A percentile compares a stretch with the other conserved stretches of the same genome.
Evolutionary conservation across 2,797 vertebrate species (phyloP).

Genomic region (Columba guinea): DNA sequence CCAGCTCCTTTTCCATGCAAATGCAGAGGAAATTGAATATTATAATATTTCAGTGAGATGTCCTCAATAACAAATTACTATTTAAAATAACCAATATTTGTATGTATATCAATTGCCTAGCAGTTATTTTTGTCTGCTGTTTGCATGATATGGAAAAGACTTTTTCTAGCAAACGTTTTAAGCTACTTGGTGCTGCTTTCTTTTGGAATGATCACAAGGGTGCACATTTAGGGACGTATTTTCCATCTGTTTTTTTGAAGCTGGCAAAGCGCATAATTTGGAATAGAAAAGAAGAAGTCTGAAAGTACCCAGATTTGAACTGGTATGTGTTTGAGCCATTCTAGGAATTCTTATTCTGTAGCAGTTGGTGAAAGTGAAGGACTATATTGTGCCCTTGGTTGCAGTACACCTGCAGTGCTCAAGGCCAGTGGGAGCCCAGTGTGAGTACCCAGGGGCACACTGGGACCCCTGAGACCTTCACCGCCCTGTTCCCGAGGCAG

Average conservation of each 20-base stretch:
- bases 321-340: conserved; percentile 29
- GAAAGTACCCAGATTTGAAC: conserved; percentile 55
- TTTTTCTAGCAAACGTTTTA: conserved; percentile 66
- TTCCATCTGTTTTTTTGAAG: conserved; percentile 69
- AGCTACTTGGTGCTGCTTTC: conserved; percentile 65
- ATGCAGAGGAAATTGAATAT: conserved; percentile 70
- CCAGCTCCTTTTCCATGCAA: conserved; percentile 65
- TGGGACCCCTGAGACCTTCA: neutral
- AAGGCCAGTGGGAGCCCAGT: neutral
- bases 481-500: neutral
- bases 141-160: conserved; percentile 71
- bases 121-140: conserved; percentile 74
- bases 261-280: conserved; percentile 60
- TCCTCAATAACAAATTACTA: conserved; percentile 70
- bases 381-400: conserved; percentile 24
- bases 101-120: conserved; percentile 72
- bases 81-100: conserved; percentile 74
- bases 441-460: neutral
- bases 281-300: conserved; percentile 48
- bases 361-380: conserved; percentile 21
- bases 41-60: conserved; percentile 69
- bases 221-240: conserved; percentile 58
- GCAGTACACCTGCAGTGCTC: neutral
- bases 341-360: conserved; percentile 42
- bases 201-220: conserved; percentile 70